Evolutionary conservation across 2,797 vertebrate genomes (phyloP), one percentile per base, ranked within the genome.

Genomic region (Enteromius paludinosus): DNA sequence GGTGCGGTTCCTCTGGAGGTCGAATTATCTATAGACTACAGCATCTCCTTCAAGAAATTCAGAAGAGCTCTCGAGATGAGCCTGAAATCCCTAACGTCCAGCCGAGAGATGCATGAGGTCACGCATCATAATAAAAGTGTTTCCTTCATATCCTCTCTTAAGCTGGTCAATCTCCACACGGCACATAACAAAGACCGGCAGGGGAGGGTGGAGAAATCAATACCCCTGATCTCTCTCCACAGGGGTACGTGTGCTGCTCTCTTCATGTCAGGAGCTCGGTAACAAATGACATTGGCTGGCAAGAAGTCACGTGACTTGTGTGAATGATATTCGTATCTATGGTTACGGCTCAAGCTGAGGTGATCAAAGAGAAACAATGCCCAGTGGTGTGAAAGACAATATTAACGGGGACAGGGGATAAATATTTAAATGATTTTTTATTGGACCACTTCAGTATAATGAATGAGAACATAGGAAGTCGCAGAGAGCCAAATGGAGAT

Each of bases 81-180:
- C 23, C 61, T 78, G 79, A 79, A 86, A 81, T 84, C 78, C 62
- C n/a, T 43, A 79, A 30, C 6, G 79, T 81, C 65, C 52, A 43
- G 49, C 73, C 33, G 43, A 47, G 61, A 79, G 65, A 69, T 49
- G 23, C 71, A 43, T 28, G 23, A 45, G 69, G 82, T 79, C 69
- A 73, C 33, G 5, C 25, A 28, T 73, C 79, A 86, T 87, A 88
- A 89, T 87, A 84, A 81, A 79, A 82, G 71, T 74, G 70, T 88
- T 87, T 78, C 81, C 61, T 78, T 83, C 78, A 87, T 78, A 84
- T 86, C 88, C 83, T 77, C 86, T 82, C 84, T 87, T 73, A 84
- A 86, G 69, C 69, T 43, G 33, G 65, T 88, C 79, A 70, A 75
- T 86, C 71, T 78, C 35, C 35, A 20, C 75, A 81, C 15, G 1